phyloP scores from a whole-genome alignment of 2,797 vertebrate species.

The Numenius phaeopus region DNA sequence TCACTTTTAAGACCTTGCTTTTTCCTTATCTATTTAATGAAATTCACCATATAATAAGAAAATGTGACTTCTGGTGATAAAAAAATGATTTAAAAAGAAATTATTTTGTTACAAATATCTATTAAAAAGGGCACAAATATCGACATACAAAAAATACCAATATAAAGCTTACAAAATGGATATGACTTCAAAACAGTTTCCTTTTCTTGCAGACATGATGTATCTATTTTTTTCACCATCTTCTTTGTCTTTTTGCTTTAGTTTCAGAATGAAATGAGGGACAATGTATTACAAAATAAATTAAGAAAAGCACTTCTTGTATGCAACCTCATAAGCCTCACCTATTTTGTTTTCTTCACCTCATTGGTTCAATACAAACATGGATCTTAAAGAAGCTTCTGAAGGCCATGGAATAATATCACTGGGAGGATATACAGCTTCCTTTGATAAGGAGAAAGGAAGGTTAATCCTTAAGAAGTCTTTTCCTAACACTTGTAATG shows the following conservation, averaged over 20 bases:
- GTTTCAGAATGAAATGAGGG: neutral
- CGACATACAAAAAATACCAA: neutral
- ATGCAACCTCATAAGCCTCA: neutral
- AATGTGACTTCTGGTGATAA: neutral
- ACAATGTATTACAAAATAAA: neutral
- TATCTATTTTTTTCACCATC: fast-evolving
- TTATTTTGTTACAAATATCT: neutral
- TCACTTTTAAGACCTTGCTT: neutral
- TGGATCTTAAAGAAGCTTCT: neutral
- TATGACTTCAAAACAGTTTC: neutral
- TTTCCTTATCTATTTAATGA: slow-evolving; percentile 5
- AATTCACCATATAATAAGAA: neutral
- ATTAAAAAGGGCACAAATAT: neutral
- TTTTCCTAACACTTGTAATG: neutral
- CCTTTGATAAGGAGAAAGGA: neutral
- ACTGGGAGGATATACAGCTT: neutral
- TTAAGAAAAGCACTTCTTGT: fast-evolving
- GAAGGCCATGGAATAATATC: neutral
- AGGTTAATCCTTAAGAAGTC: neutral
- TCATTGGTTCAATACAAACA: neutral
- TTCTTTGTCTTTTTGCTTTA: neutral
- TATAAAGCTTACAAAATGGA: neutral
- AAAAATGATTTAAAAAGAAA: neutral
- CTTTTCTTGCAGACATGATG: neutral
- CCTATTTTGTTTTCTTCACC: neutral